Base-by-base conservation (phyloP, 2,113 vertebrate genomes). In the Ophthalmotilapia sp. region DNA sequence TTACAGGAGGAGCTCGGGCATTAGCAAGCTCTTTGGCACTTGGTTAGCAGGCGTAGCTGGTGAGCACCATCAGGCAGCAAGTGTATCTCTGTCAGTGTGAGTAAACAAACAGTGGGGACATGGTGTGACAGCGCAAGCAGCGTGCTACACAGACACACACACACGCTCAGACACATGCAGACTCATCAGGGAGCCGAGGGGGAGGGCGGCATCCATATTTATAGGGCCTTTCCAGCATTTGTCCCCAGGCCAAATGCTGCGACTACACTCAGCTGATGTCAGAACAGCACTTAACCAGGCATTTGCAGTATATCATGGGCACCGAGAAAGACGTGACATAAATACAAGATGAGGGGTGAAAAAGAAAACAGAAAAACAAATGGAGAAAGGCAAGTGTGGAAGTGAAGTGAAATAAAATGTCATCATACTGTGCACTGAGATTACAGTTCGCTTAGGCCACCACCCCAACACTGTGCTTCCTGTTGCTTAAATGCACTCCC, bases 251-350 rank as follows among this genome's bases (percentile, higher is more conserved):
- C 94, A 96, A 95, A 95, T 90, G 92, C 91, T 95, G 94, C 90
- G 94, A 95, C 95, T 94, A 95, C 91, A 93, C 90, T 95, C 93
- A 81, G 90, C 91, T 95, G 94, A 94, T 96, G 95, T 95, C 94
- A 94, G 95, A 94, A 92, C 93, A 94, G 94, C 93, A 95, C 94
- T 95, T 96, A 95, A 94, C 92, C 93, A 95, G 95, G 92, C 94
- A 94, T 94, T 94, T 94, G 91, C 92, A 94, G 90, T 88, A 85
- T 95, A 93, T 91, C 91, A 87, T 49, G 87, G 91, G 81, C 95
- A 93, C 85, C 51, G 49, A 94, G 94, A 89, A 95, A 95, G 94
- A 94, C 65, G 86, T 83, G 68, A 80, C 86, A 80, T 75, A 84
- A 87, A 92, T 87, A 85, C 88, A 79, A 90, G 85, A 86, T 65